Evolutionary conservation across 2,888 invertebrate species (phyloP), one percentile per base, ranked within the genome.

Genomic region (Caradrina kadenii): DNA sequence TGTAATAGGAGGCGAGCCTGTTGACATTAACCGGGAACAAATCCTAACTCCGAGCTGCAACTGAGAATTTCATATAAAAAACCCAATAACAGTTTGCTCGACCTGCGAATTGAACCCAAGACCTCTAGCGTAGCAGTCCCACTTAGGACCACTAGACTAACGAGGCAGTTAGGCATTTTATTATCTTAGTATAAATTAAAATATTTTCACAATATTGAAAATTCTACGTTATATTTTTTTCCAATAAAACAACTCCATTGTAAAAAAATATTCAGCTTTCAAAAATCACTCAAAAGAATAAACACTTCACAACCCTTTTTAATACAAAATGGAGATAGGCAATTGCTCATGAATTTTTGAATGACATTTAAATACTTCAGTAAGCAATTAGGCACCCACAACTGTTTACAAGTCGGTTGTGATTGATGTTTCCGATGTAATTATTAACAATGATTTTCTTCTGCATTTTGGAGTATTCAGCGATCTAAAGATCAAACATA

Each of bases 371-470:
- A 69, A 76, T 50, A 69, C 56, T 80, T 50, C 45, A 63, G 35
- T 64, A 50, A 61, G 48, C 63, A 58, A 80, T 64, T 64, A 64
- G 15, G 22, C 26, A 75, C 26, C 79, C 54, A 15, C 35, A 22
- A 56, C 42, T 61, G 55, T 67, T 67, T 56, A 52, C 45, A 35
- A 63, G 45, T 59, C 35, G 6, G n/a, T n/a, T 49, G 2, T 56
- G 55, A 74, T 76, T 61, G 60, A 76, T 54, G 22, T 80, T 80
- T 63, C 63, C 56, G 45, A n/a, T 61, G 26, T 22, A 21, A 60
- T 67, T 54, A 52, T 55, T 50, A 55, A 31, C 31, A 50, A 31
- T 49, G 17, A 13, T 45, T 72, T 49, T 15, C 11, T 4, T 22
- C 0, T 21, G 21, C 10, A 48, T 31, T 68, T 26, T 21, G 26